Evolutionary conservation across 2,797 vertebrate species (phyloP).

Genomic region (Gephyroberyx darwinii): DNA sequence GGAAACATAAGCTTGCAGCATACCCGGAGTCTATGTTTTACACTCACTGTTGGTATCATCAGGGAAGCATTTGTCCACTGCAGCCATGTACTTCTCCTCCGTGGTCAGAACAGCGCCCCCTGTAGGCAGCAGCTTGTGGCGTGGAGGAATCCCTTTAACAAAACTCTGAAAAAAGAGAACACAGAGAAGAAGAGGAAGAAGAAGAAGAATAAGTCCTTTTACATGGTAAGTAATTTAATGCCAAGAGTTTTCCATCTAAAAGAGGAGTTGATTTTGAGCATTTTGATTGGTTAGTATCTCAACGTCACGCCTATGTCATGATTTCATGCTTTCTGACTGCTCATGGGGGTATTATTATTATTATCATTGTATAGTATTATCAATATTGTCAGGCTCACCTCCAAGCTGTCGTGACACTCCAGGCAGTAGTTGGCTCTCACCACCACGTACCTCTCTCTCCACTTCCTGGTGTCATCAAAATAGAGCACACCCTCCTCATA

Average conservation of each 20-base stretch:
- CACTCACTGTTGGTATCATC: slow-evolving; percentile 86
- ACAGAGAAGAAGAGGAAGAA: background rate
- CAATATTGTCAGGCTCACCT: slow-evolving; percentile 76
- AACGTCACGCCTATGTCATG: background rate
- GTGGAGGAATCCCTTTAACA: slow-evolving; percentile 82
- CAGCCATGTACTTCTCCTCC: slow-evolving; percentile 86
- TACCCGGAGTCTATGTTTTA: background rate
- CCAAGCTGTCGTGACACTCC: slow-evolving; percentile 88
- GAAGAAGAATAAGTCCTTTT: background rate
- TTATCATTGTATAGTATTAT: too few relatives aligned
- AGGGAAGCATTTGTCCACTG: slow-evolving; percentile 88
- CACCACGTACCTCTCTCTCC: slow-evolving; percentile 88
- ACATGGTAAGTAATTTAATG: background rate
- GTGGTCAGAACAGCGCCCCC: slow-evolving; percentile 87
- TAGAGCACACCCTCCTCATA: slow-evolving; percentile 84
- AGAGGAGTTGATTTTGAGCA: background rate
- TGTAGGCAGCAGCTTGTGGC: slow-evolving; percentile 84
- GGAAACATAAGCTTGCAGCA: background rate
- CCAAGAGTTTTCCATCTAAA: background rate
- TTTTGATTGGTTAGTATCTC: background rate
- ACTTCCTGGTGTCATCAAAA: slow-evolving; percentile 88
- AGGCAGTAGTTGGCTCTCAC: slow-evolving; percentile 87
- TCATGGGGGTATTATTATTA: background rate
- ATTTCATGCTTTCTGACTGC: too few relatives aligned
- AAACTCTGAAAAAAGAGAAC: slow-evolving; percentile 78